Percentiles rank a stretch among this genome's conserved stretches.
These are phyloP conservation scores for Cistogaster globosa DNA, from an alignment of 2,888 invertebrate species.

Conservation along the genomic window DNA sequence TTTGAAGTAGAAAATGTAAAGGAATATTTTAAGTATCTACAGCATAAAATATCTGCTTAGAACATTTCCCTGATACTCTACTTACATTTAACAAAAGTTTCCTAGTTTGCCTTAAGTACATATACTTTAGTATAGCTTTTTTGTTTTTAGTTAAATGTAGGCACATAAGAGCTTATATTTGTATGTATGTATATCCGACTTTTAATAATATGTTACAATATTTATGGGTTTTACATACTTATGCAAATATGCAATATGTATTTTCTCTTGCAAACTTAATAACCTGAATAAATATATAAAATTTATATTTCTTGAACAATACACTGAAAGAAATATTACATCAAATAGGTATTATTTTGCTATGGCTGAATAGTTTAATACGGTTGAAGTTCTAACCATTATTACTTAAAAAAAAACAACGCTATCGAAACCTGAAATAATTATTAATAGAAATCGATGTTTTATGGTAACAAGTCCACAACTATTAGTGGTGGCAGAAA, in stretches of 20 bases:
- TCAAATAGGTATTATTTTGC: too few species aligned
- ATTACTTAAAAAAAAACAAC: too few species aligned
- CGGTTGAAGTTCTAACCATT: too few species aligned
- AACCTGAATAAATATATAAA: conserved; percentile 21
- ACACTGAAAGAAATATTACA: too few species aligned
- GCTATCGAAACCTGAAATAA: too few species aligned
- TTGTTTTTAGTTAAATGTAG: conserved; percentile 20
- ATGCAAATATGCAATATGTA: conserved; percentile 20
- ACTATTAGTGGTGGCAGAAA: too few species aligned
- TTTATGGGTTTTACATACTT: not conserved
- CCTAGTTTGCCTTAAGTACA: conserved; percentile 20
- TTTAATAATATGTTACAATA: conserved; percentile 19
- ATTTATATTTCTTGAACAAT: too few species aligned
- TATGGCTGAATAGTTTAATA: too few species aligned
- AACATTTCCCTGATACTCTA: conserved; percentile 34
- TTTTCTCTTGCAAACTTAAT: not conserved
- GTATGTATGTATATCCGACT: conserved; percentile 16
- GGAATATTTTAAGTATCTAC: not conserved
- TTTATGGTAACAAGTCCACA: too few species aligned
- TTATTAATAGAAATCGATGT: too few species aligned
- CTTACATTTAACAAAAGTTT: conserved; percentile 18
- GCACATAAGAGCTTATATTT: not conserved
- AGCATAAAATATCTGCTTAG: conserved; percentile 19
- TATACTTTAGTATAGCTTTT: not conserved
- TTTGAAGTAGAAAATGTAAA: not conserved